phyloP scores from a whole-genome alignment of 1,140 invertebrate genomes.

The Apis laboriosa region DNA sequence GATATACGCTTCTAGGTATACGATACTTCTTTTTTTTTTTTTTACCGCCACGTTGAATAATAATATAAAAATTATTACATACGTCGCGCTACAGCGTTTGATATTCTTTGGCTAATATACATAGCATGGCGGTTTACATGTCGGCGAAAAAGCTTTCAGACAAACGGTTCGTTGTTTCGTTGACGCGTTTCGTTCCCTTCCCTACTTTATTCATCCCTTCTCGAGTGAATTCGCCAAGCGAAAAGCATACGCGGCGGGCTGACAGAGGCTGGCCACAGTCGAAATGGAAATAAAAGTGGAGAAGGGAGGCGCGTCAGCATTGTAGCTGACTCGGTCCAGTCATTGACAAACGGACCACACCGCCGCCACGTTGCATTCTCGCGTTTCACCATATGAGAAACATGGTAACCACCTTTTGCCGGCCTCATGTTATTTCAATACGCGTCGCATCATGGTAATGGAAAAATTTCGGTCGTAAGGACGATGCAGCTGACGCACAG shows the following conservation, averaged over 20 bases:
- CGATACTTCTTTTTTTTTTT: no score
- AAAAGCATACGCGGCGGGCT: conserved; percentile 24
- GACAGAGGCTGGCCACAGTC: conserved; percentile 36
- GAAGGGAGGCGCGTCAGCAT: conserved; percentile 20
- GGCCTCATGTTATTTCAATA: conserved; percentile 58
- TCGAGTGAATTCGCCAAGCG: conserved; percentile 40
- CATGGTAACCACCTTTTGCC: conserved; percentile 30
- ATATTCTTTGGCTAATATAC: conserved; percentile 12
- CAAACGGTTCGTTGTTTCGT: conserved; percentile 1
- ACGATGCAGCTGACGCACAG: conserved; percentile 28
- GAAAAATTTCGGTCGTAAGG: conserved; percentile 62
- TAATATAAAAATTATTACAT: no score
- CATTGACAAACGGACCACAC: conserved; percentile 33
- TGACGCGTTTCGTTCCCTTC: neutral
- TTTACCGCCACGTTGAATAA: no score
- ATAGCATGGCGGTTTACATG: neutral
- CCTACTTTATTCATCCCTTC: conserved; percentile 24
- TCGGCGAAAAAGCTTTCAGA: neutral
- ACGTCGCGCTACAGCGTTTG: neutral
- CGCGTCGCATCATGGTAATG: conserved; percentile 65
- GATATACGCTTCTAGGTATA: no score
- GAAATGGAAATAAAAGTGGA: conserved; percentile 51
- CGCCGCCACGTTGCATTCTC: conserved; percentile 34
- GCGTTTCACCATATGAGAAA: conserved; percentile 36
- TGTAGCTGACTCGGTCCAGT: conserved; percentile 13